Conservation (phyloP, 2,888 invertebrate genomes). For the Tetropium fuscum region DNA sequence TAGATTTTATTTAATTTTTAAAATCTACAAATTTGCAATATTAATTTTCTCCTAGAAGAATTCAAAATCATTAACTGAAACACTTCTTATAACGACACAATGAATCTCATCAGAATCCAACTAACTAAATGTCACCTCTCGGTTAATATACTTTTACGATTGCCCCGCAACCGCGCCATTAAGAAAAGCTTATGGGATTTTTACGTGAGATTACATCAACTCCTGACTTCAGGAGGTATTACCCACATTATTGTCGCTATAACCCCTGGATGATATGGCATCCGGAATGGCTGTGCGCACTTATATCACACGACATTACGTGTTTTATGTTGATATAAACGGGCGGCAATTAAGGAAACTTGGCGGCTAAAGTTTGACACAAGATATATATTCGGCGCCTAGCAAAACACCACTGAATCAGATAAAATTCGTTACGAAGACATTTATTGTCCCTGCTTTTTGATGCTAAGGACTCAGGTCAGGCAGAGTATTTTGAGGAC, state of each 20-base stretch:
- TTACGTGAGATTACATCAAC: conserved; percentile 41
- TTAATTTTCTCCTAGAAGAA: too few species aligned
- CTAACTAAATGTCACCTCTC: conserved; percentile 12
- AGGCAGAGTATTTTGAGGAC: too few species aligned
- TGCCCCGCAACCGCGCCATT: conserved; percentile 34
- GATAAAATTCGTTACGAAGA: too few species aligned
- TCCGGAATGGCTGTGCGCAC: conserved; percentile 20
- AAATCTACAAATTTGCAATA: too few species aligned
- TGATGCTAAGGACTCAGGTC: too few species aligned
- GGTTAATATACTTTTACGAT: conserved; percentile 37
- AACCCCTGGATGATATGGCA: conserved; percentile 36
- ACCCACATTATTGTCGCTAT: conserved; percentile 38
- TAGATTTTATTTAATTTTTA: too few species aligned
- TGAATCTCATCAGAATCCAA: conserved; percentile 8
- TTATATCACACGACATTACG: conserved; percentile 10
- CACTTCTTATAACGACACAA: background rate
- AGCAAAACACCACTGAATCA: too few species aligned
- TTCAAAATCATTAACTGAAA: too few species aligned
- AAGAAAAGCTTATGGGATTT: conserved; percentile 38
- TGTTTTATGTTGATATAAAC: conserved; percentile 11
- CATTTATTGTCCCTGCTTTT: too few species aligned
- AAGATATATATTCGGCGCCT: too few species aligned
- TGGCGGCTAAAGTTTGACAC: too few species aligned
- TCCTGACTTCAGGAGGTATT: conserved; percentile 39
- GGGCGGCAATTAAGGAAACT: background rate